These are phyloP conservation scores for Columba janthina DNA, from an alignment of 2,113 vertebrate genomes.

Conservation along the genomic window DNA sequence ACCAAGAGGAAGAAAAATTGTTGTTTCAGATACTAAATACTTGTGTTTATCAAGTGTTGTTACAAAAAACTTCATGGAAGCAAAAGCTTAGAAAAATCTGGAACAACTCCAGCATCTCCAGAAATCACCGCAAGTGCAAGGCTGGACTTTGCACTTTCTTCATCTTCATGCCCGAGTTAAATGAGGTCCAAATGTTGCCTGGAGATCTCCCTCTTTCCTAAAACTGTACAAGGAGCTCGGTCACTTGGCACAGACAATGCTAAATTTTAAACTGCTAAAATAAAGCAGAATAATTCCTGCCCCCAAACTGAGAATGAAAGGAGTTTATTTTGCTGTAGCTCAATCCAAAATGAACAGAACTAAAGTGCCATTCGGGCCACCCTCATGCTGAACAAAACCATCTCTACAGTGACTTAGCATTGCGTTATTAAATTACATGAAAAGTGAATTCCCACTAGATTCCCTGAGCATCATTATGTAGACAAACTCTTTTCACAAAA, in stretches of 20 bases:
- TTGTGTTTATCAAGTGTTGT: background rate
- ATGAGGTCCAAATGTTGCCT: too few relatives aligned
- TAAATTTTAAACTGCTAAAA: too few relatives aligned
- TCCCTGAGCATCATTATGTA: background rate
- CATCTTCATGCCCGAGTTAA: background rate
- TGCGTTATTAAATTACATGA: fast-evolving
- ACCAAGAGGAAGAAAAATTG: background rate
- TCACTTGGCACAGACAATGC: too few relatives aligned
- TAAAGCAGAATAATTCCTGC: too few relatives aligned
- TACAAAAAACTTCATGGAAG: background rate
- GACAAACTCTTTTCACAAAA: background rate
- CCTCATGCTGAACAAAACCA: background rate
- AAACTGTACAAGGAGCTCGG: too few relatives aligned
- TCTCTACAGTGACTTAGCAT: background rate
- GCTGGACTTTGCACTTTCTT: background rate
- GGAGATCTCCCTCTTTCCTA: too few relatives aligned
- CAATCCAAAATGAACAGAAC: background rate
- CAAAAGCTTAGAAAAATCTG: background rate
- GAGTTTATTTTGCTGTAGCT: background rate
- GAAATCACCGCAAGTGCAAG: background rate
- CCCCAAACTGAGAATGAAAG: background rate
- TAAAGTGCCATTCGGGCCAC: background rate
- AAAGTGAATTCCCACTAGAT: background rate
- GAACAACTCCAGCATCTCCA: background rate
- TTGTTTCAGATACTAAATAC: background rate